Evolutionary conservation across 2,888 invertebrate species (phyloP), one percentile per base, ranked within the genome.

Genomic region (Synanthedon myopaeformis): DNA sequence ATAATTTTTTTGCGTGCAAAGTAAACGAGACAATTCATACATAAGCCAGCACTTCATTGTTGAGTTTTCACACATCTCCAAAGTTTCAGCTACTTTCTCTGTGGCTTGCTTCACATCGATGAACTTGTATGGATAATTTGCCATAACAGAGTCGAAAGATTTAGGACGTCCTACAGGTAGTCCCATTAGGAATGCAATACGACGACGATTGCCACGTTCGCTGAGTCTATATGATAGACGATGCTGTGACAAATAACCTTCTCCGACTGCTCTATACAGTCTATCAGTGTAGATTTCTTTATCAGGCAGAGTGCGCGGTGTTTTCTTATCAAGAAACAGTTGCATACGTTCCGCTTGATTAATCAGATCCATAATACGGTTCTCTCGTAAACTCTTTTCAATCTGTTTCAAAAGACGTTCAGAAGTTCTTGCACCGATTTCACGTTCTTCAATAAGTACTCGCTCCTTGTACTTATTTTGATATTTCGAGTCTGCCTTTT

Each of bases 141-240:
- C 85, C 72, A 86, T 79, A 0, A 87, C 86, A n/a, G 87, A 87
- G 59, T 87, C 87, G 61, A 79, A 86, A 5, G 86, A 86, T 12
- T 66, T 74, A 0, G 86, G 82, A 2, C 87, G 76, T 1, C 82
- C 82, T 0, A 79, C 71, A 0, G 82, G 75, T 19, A 86, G 64
- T 2, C 87, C 86, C 83, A 87, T 84, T 3, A 87, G 73, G 64
- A 84, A 86, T 45, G 83, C 83, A 49, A 87, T 79, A 52, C 87
- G 78, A 3, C 87, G 79, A 28, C 83, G 72, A 61, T 86, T 86
- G 23, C 85, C 79, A 4, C 81, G 74, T 58, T 87, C 86, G 56
- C 85, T 85, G 8, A 87, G 76, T 3, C 74, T 79, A 55, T 85
- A 86, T 0, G 87, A 86, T 0, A 86, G 61, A 12, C 86, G 75